Evolutionary conservation across 2,888 invertebrate species (phyloP).

Genomic region (Lapara coniferarum): DNA sequence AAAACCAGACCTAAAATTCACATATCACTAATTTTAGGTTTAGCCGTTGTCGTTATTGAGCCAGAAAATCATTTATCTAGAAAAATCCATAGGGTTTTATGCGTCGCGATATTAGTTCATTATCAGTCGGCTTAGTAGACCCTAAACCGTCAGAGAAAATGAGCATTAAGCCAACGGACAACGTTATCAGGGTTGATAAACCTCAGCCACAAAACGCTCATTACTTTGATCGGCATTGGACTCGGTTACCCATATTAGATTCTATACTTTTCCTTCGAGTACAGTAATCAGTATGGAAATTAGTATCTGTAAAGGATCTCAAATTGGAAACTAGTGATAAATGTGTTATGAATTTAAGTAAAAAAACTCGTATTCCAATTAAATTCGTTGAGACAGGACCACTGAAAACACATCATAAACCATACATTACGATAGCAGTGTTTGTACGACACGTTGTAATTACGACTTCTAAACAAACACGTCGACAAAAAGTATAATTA

Average conservation of each 20-base stretch:
- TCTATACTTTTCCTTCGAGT: too few relatives aligned
- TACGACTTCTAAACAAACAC: not conserved
- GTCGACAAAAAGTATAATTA: not conserved
- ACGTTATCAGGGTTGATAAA: constrained; percentile 37
- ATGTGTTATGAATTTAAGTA: too few relatives aligned
- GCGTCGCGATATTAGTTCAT: constrained; percentile 1
- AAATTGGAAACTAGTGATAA: too few relatives aligned
- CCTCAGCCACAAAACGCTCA: constrained; percentile 36
- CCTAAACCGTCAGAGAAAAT: constrained; percentile 11
- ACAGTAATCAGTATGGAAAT: too few relatives aligned
- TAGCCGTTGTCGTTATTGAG: not conserved
- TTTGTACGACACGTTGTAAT: not conserved
- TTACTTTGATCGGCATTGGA: constrained; percentile 15
- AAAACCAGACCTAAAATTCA: too few relatives aligned
- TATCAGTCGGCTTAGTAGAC: not conserved
- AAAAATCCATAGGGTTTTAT: not conserved
- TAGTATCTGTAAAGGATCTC: too few relatives aligned
- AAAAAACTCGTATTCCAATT: too few relatives aligned
- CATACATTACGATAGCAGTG: too few relatives aligned
- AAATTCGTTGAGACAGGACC: too few relatives aligned
- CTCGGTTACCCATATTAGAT: not conserved
- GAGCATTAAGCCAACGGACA: constrained; percentile 24
- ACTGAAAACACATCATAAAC: too few relatives aligned
- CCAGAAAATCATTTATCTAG: not conserved
- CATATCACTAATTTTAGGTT: not conserved